Evolutionary conservation across 2,113 vertebrate genomes (phyloP), one percentile per base, ranked within the genome.

Genomic region (Rhodinocichla rosea): DNA sequence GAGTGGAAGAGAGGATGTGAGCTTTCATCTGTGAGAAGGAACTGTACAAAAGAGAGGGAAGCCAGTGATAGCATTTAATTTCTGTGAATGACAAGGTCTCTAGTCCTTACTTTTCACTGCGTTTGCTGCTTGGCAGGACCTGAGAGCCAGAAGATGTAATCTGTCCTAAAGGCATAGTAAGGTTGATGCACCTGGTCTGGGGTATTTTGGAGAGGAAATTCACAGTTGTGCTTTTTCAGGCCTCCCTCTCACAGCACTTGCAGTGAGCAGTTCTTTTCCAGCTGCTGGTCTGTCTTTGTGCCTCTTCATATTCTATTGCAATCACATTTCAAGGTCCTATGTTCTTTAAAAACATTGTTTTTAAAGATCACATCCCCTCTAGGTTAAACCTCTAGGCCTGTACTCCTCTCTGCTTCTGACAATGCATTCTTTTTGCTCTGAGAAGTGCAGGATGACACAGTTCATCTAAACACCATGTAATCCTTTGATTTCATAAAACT

Each of bases 401-500:
- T 37, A 63, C 49, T 89, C 88, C 44, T 81, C 60, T 32, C 4
- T 67, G 74, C 35, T 60, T 84, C 57, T 62, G 73, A 63, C 55
- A 88, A 53, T 42, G 32, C 27, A 5, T 6, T 67, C 4, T 18
- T 92, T 90, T 81, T 89, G 45, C 47, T 73, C 63, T 2, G 19
- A 33, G 60, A 76, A 70, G 42, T 47, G 11, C 53, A 65, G 62
- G 65, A 50, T 60, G 52, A 50, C 56, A 53, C 27, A 39, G 35
- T 52, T 59, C 69, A 87, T 95, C 85, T 74, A 64, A 87, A 59
- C 42, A 55, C 60, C 63, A 13, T 19, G 70, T 50, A 82, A 56
- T 76, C 55, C 44, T 93, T 91, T 89, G 86, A 94, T 92, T 95
- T 79, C 35, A 13, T 85, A 42, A 57, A 95, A 67, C 22, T 30